Base-by-base conservation (phyloP, 2,113 vertebrate genomes). In the Perca schrenkii region DNA sequence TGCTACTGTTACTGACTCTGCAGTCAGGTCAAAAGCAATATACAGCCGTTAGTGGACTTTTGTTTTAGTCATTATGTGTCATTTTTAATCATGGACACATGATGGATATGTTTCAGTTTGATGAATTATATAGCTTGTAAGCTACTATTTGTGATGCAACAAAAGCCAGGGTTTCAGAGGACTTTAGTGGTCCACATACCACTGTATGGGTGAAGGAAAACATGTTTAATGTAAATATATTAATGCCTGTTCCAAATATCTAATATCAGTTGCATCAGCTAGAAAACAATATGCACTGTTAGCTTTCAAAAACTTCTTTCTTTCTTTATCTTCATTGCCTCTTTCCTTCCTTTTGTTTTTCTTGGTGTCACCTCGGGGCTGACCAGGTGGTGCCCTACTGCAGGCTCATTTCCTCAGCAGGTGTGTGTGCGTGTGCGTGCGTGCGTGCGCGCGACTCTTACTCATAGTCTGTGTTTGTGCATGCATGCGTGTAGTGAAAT, bases 391-490 rank as follows among this genome's bases (percentile, higher is more conserved):
- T 95, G 92, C 95, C 67, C 73, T 95, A 93, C 96, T 96, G 95
- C 94, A 80, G 95, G 95, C 96, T 98, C 96, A 97, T 97, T 98
- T 99, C 97, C 97, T 98, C 95, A 79, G 94, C 77, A 94, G 96
- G 95, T 97, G 96, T 95, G 96, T 82, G 56, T 60, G 49, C 71
- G 53, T 46, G 63, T 2, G 56, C 66, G 74, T 49, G 19, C 31
- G 57, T 13, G 3, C 54, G n/a, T 57, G 61, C 57, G 64, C 49
- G 54, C 2, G 31, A 0, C 16, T 52, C 57, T 61, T 34, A 62
- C 46, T 49, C 57, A 21, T 31, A 94, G 91, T 89, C 94, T 6
- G 40, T 73, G 69, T 43, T 52, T 52, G 83, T 56, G 75, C 40
- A 16, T 68, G 77, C 28, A 40, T 61, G 95, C 14, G 56, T 67